A percentile compares a stretch with the other conserved stretches of the same genome.
Evolutionary conservation across 2,113 vertebrate species (phyloP).

Genomic region (Ovis aries): DNA sequence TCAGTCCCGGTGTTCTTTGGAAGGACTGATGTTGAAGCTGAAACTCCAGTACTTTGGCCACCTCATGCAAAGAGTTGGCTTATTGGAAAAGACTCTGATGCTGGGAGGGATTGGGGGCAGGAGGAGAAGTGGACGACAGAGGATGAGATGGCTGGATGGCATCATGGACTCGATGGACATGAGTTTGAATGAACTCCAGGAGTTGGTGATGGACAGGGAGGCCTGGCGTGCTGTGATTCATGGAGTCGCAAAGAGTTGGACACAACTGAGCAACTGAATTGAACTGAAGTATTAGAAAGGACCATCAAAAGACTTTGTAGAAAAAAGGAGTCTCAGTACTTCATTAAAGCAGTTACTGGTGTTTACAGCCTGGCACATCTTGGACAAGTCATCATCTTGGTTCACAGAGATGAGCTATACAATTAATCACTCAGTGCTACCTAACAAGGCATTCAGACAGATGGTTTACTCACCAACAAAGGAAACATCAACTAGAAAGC

Average conservation of each 20-base stretch:
- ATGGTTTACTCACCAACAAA: background rate
- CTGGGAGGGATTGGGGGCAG: too few species aligned
- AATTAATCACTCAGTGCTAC: background rate
- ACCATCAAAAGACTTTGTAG: background rate
- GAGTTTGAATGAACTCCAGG: accelerated
- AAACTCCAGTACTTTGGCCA: too few species aligned
- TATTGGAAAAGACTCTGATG: too few species aligned
- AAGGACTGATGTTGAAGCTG: too few species aligned
- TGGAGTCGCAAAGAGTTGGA: too few species aligned
- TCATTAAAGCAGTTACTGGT: background rate
- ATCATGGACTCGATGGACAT: accelerated
- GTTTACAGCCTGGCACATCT: background rate
- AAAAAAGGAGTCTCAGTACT: background rate
- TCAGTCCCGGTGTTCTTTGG: too few species aligned
- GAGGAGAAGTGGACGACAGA: too few species aligned
- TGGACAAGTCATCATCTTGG: background rate
- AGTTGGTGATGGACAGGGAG: too few species aligned
- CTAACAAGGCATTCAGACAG: background rate
- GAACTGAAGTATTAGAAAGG: background rate
- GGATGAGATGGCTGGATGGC: too few species aligned
- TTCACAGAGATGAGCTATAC: background rate
- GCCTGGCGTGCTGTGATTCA: too few species aligned
- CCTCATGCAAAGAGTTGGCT: too few species aligned
- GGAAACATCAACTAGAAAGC: background rate
- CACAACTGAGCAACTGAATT: too few species aligned